Base-by-base conservation (phyloP, 1,140 invertebrate species). In the Ooceraea biroi region DNA sequence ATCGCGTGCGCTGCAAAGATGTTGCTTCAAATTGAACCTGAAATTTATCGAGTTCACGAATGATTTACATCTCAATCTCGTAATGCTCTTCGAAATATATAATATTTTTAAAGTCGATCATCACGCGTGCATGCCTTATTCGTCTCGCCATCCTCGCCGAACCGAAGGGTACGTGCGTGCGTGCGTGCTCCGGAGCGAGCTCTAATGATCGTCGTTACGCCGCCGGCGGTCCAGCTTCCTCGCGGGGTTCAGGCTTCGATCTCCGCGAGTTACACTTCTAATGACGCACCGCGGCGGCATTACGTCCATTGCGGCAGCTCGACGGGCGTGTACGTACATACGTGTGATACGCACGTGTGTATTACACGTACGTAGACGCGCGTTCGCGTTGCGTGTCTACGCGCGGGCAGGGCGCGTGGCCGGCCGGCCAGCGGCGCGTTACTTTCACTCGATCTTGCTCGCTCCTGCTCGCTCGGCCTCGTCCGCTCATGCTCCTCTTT, bases 381-480 rank as follows among this genome's bases (percentile, higher is more conserved):
- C 66, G 78, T 36, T 36, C 36, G 36, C 36, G 36, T 36, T 36
- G 36, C 36, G 36, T 36, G 36, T 61, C 50, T 80, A 58, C 41
- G 63, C 61, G 82, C 76, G 78, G 65, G 78, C 89, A 90, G 89
- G 91, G 82, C 78, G 90, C 89, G 86, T 91, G 88, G 86, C 82
- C 72, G 63, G 66, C 72, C 57, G 46, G 57, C 71, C 55, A 57
- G 55, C 74, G 65, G 78, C 86, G 65, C 77, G 82, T 90, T 91
- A 91, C 91, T 91, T 91, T 91, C 91, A 91, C 91, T 91, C 82
- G 84, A 76, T 83, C 86, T 69, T 55, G 84, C 82, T 83, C 46
- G 73, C 68, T 86, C 84, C 84, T 65, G 85, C 86, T 73, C 77
- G 61, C 76, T 76, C 83, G 30, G 55, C 68, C 36, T 36, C 77